Base-by-base conservation (phyloP, 2,797 vertebrate genomes). In the Esox lucius region DNA sequence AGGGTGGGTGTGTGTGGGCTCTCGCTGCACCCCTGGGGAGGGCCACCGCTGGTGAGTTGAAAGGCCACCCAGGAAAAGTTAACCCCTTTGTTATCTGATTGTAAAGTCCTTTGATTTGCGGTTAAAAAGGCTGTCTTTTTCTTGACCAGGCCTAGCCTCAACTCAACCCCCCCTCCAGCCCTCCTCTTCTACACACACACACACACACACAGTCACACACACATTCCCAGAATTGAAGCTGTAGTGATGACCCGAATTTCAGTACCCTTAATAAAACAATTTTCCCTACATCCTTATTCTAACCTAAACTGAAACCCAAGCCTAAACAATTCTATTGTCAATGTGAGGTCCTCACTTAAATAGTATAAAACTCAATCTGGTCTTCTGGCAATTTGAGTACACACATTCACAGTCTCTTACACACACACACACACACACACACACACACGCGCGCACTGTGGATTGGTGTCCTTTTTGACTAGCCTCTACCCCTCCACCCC, bases 51-150 rank as follows among this genome's bases (percentile, higher is more conserved):
- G 35, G 35, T 77, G 79, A 85, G 79, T 83, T 71, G 75, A 77
- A 75, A 83, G 93, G 87, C 92, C 92, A 93, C 93, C 92, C 92
- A 94, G 88, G 90, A 86, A 72, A 91, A 87, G 84, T 92, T 90
- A 91, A 91, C 91, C 89, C 89, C 83, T 92, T 93, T 94, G 90
- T 94, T 92, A 91, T 92, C 90, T 88, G 87, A 91, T 92, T 91
- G 90, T 91, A 87, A 91, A 87, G 86, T 81, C 84, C 85, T 91
- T 88, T 93, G 89, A 90, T 91, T 90, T 90, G 85, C 86, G 85
- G 81, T 85, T 42, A 42, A 88, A 90, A 86, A 85, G 86, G 87
- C 79, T 81, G 81, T 78, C 87, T 67, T 67, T 81, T 77, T 78
- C 87, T 73, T 67, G 62, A 75, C 35, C 39, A 65, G 62, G 48